These are phyloP conservation scores for Paramacrobiotus metropolitanus DNA, from an alignment of 1,140 invertebrate genomes.

Conservation along the genomic window DNA sequence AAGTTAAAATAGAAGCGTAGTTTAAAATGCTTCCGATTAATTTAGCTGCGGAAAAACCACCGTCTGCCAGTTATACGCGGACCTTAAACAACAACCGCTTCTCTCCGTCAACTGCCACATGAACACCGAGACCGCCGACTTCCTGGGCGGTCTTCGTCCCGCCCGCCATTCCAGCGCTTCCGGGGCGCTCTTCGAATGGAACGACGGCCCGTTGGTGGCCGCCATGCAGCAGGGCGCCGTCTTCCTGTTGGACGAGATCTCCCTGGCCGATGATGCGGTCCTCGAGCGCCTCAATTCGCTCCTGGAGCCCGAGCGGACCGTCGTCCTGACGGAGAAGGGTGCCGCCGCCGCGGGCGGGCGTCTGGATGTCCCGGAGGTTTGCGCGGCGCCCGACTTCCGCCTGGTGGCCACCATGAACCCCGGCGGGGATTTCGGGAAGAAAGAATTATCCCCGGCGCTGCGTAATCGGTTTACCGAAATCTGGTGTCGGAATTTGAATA, in stretches of 20 bases:
- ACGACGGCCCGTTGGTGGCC: conserved; percentile 75
- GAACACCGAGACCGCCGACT: conserved; percentile 93
- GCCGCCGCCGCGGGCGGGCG: conserved; percentile 23
- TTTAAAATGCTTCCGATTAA: too few relatives aligned
- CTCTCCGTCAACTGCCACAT: conserved; percentile 86
- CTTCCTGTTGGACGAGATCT: conserved; percentile 96
- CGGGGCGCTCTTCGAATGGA: conserved; percentile 74
- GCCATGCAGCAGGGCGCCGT: conserved; percentile 66
- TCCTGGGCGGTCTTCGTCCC: conserved; percentile 78
- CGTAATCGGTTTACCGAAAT: conserved; percentile 96
- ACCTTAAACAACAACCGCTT: conserved; percentile 36
- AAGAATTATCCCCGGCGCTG: conserved; percentile 89
- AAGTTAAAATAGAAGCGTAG: too few relatives aligned
- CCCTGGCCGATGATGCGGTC: conserved; percentile 92
- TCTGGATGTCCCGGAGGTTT: conserved; percentile 31
- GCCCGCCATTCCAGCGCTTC: conserved; percentile 29
- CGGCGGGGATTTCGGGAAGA: conserved; percentile 96
- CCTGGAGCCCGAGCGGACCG: conserved; percentile 68
- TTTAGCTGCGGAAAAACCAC: conserved; percentile 99
- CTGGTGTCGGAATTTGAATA: conserved; percentile 60
- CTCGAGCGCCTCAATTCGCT: conserved; percentile 89
- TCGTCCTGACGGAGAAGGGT: conserved; percentile 66
- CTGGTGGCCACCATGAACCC: conserved; percentile 99
- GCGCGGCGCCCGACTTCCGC: conserved; percentile 52
- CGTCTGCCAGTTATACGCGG: conserved; percentile 63